These are phyloP conservation scores for Karalla daura DNA, from an alignment of 2,797 vertebrate species.

Conservation along the genomic window DNA sequence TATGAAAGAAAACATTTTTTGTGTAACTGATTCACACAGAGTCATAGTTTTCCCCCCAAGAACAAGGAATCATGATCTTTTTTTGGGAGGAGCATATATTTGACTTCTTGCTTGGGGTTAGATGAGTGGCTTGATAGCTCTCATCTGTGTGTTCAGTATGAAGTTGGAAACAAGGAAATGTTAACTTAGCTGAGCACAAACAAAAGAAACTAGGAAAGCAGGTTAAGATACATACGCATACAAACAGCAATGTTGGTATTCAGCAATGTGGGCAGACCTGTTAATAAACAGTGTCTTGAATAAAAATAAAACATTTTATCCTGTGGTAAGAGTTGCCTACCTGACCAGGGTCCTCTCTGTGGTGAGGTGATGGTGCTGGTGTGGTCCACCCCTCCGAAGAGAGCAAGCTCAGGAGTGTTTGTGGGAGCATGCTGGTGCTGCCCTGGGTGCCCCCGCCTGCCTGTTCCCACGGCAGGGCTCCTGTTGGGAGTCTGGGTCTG, in stretches of 20 bases:
- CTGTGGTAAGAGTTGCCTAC: slow-evolving; percentile 44
- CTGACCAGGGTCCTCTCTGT: slow-evolving; percentile 84
- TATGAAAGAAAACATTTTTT: slow-evolving; percentile 6
- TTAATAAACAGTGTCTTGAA: neutral
- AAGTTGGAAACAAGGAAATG: neutral
- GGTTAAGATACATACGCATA: too few relatives aligned
- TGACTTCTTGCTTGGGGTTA: neutral
- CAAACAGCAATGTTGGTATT: too few relatives aligned
- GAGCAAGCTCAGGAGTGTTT: slow-evolving; percentile 87
- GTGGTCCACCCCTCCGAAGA: slow-evolving; percentile 93
- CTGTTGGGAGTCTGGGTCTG: slow-evolving; percentile 92
- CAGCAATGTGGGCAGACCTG: too few relatives aligned
- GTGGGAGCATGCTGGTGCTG: slow-evolving; percentile 83
- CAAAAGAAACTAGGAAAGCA: neutral
- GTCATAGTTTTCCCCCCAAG: too few relatives aligned
- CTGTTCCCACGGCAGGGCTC: slow-evolving; percentile 84
- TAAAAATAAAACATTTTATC: too few relatives aligned
- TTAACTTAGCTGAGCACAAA: neutral
- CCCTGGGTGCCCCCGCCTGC: slow-evolving; percentile 83
- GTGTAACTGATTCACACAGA: slow-evolving; percentile 15
- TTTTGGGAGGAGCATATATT: neutral
- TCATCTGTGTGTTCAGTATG: neutral
- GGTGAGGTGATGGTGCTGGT: slow-evolving; percentile 90
- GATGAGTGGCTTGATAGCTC: neutral
- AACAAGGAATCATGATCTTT: too few relatives aligned